Evolutionary conservation across 1,140 invertebrate species (phyloP).

Genomic region (Lerema accius): DNA sequence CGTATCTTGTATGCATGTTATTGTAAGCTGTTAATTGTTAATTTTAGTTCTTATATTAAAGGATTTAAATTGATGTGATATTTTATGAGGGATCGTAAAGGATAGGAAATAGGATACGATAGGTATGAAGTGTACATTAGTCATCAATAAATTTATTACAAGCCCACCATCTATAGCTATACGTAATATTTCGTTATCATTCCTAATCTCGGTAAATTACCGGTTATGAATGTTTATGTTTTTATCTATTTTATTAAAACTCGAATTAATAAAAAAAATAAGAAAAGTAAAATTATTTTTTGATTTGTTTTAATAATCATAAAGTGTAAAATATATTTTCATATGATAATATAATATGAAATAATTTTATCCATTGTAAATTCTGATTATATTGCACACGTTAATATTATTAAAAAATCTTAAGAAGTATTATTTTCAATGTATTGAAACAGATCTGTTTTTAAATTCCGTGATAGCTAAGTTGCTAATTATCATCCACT

Average conservation of each 20-base stretch:
- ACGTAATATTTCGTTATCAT: conserved; percentile 28
- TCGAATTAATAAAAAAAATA: neutral
- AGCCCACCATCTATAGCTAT: conserved; percentile 45
- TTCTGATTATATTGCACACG: too few relatives aligned
- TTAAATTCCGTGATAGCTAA: neutral
- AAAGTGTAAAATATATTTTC: neutral
- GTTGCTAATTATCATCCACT: too few relatives aligned
- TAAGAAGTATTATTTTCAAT: neutral
- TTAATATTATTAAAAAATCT: too few relatives aligned
- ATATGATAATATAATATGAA: neutral
- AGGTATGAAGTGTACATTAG: conserved; percentile 13
- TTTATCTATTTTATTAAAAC: neutral
- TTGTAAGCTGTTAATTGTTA: conserved; percentile 1
- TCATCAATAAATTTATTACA: conserved; percentile 22
- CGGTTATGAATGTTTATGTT: neutral
- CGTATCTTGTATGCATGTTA: conserved; percentile 1
- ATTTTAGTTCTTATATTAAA: conserved; percentile 4
- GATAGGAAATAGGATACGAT: conserved; percentile 3
- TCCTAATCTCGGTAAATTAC: neutral
- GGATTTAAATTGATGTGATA: conserved; percentile 38
- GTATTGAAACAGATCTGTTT: neutral
- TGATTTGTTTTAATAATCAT: neutral
- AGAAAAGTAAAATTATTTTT: too few relatives aligned
- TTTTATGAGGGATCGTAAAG: conserved; percentile 36
- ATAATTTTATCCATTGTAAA: too few relatives aligned